Conservation (phyloP, 2,113 vertebrate species). For the Macquaria ambigua region DNA sequence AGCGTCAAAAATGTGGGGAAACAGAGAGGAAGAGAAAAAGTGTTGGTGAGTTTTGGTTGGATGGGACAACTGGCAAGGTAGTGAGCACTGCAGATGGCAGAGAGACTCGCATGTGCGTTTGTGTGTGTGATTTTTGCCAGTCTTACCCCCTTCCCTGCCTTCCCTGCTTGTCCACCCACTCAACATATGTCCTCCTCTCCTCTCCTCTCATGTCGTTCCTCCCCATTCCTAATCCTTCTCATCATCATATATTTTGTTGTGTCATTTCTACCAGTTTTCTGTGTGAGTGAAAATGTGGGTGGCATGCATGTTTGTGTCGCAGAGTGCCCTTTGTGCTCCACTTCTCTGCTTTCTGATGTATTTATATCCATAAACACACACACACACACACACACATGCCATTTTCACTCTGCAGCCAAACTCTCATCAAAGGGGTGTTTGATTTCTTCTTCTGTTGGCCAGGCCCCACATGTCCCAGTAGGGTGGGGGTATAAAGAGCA, state of each 20-base stretch:
- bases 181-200: constrained; percentile 79
- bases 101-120: constrained; percentile 50
- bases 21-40: not conserved
- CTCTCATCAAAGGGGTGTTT: constrained; percentile 76
- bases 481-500: constrained; percentile 51
- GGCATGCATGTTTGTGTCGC: constrained; percentile 40
- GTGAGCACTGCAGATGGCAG: constrained; percentile 78
- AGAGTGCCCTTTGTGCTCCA: constrained; percentile 57
- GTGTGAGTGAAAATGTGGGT: constrained; percentile 29
- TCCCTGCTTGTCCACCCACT: constrained; percentile 78
- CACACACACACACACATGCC: constrained; percentile 43
- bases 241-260: constrained; percentile 54
- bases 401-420: constrained; percentile 72
- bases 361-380: constrained; percentile 69
- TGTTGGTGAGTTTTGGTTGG: constrained; percentile 45
- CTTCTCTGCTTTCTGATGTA: constrained; percentile 71
- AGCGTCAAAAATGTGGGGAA: not conserved
- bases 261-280: constrained; percentile 39
- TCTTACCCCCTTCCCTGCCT: constrained; percentile 66
- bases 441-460: constrained; percentile 71
- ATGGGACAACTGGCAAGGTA: constrained; percentile 66
- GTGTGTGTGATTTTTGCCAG: constrained; percentile 64
- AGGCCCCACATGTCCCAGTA: constrained; percentile 60
- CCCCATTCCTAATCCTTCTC: constrained; percentile 47
- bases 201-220: constrained; percentile 20